Base-by-base conservation (phyloP, 2,113 vertebrate genomes). In the Oryzias curvinotus region DNA sequence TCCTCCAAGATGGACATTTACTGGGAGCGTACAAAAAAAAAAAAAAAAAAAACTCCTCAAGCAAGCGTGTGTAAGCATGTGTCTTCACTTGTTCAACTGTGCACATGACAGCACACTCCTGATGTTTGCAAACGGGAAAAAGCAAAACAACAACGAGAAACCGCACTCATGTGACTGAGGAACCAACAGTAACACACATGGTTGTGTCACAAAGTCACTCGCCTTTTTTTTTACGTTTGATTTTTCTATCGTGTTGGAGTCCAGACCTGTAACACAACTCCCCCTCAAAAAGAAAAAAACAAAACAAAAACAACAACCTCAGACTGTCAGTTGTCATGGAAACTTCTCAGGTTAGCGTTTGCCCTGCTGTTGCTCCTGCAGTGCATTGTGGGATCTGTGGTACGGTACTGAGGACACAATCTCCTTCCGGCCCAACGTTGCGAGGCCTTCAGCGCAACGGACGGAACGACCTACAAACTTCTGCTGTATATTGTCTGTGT, bases 321-420 rank as follows among this genome's bases (percentile, higher is more conserved):
- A 80, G 65, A 87, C 81, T 78, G 85, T 83, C 87, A 82, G 77
- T 80, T 79, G 84, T 87, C 82, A 78, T 82, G 88, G 82, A 89
- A 89, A 82, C 81, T 86, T 89, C 89, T 91, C 89, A 91, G 88
- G 91, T 90, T 84, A 87, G 87, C 83, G 83, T 83, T 84, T 78
- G 83, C 88, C 83, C 88, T 90, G 84, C 79, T 89, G 85, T 87
- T 73, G 77, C 73, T 81, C 77, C 85, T 83, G 86, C 86, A 85
- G 86, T 89, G 87, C 84, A 88, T 84, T 83, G 75, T 86, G 86
- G 85, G 84, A 86, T 82, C 78, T 74, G 67, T 28, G 77, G 82
- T 87, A 71, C 25, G 68, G 75, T 80, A 77, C 81, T 71, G 59
- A 66, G 73, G 51, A 75, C 36, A 3, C 61, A 57, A 23, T 23